A percentile compares a stretch with the other conserved stretches of the same genome.
phyloP scores from a whole-genome alignment of 2,888 invertebrate genomes.

The Lathronympha strigana region DNA sequence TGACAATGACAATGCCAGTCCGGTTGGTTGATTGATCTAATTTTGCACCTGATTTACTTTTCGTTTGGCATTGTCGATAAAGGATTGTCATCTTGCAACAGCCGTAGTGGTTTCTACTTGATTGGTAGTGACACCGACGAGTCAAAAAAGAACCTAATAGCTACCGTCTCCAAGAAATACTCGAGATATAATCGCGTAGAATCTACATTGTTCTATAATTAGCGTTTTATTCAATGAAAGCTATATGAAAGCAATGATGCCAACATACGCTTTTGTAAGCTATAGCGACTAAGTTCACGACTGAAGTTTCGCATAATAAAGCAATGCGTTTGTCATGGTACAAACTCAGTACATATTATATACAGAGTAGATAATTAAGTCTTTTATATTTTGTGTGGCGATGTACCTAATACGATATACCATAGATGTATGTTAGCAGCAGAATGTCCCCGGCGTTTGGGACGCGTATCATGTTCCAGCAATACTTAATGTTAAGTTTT shows the following conservation, averaged over 20 bases:
- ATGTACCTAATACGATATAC: slow-evolving; percentile 36
- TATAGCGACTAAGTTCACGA: slow-evolving; percentile 12
- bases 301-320: slow-evolving; percentile 33
- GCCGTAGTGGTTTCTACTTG: too few relatives aligned
- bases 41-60: too few relatives aligned
- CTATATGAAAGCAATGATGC: background rate
- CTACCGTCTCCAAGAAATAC: too few relatives aligned
- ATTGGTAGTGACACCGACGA: too few relatives aligned
- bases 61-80: too few relatives aligned
- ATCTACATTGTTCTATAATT: slow-evolving; percentile 3
- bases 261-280: slow-evolving; percentile 9
- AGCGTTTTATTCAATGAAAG: slow-evolving; percentile 2
- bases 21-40: too few relatives aligned
- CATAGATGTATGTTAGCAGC: slow-evolving; percentile 31
- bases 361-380: slow-evolving; percentile 32
- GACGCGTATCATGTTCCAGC: slow-evolving; percentile 30
- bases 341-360: slow-evolving; percentile 41
- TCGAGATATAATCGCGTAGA: too few relatives aligned
- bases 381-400: slow-evolving; percentile 38
- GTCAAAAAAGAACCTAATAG: too few relatives aligned
- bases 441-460: slow-evolving; percentile 24
- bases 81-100: too few relatives aligned
- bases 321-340: slow-evolving; percentile 37
- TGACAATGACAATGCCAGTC: too few relatives aligned
- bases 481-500: slow-evolving; percentile 39